Base-by-base conservation (phyloP, 2,888 invertebrate genomes). In the Hemistola chrysoprasaria region DNA sequence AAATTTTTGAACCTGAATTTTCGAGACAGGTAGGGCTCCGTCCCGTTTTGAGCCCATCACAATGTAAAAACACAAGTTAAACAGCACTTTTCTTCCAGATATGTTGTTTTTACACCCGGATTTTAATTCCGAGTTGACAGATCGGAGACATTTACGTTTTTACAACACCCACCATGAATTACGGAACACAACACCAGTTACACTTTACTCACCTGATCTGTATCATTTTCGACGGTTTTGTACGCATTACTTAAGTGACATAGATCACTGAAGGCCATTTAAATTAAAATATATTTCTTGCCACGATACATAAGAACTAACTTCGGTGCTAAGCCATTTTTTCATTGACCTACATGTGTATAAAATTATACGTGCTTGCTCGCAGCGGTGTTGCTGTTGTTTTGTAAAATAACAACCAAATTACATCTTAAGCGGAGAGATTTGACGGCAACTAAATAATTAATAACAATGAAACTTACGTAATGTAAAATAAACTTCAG, bases 241-340 rank as follows among this genome's bases (percentile, higher is more conserved):
- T 78, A 89, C 77, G 84, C 82, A 78, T 89, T 88, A 70, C 83
- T 72, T 84, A 85, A 71, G 72, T 83, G 87, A 79, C 87, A 87
- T 78, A 89, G 75, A 86, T 88, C 89, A 88, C 88, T 89, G 87
- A 84, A 89, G 81, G 89, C 89, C 89, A 89, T 89, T 88, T 89
- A 89, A 82, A 87, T 80, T 82, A 82, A 80, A 87, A 82, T 74
- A 75, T 85, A 80, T 82, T 81, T 77, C 78, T 84, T 86, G 85
- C 85, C 87, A 88, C 86, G 83, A 81, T 79, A 83, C 82, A 83
- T 83, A 87, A 57, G 78, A 81, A 75, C 76, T 82, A 68, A 63
- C 68, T 75, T 72, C 73, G 76, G 72, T 72, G 77, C 79, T 87
- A 87, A 83, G 87, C 89, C 89, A 89, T 87, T 89, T 82, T 88